phyloP scores from a whole-genome alignment of 2,797 vertebrate genomes.

The Eulemur mongoz region DNA sequence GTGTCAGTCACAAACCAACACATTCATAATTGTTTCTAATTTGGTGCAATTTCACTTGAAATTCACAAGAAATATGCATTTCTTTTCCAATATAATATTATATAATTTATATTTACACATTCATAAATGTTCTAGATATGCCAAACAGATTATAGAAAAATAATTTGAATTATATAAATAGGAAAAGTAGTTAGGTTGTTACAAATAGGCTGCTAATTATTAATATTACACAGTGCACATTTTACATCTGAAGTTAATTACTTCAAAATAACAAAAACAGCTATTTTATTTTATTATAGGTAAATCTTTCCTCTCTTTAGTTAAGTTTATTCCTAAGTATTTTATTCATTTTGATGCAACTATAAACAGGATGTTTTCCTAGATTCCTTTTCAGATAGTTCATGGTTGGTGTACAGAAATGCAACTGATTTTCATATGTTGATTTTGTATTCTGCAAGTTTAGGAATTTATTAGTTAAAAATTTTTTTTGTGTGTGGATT shows the following conservation, averaged over 20 bases:
- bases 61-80: not conserved
- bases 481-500: not conserved
- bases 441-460: not conserved
- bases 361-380: not conserved
- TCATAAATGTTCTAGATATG: not conserved
- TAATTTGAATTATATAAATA: conserved; percentile 9
- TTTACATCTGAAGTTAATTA: not conserved
- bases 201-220: not conserved
- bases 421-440: not conserved
- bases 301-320: not conserved
- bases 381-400: not conserved
- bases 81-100: not conserved
- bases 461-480: not conserved
- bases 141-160: not conserved
- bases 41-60: not conserved
- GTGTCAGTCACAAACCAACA: not conserved
- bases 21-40: not conserved
- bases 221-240: not conserved
- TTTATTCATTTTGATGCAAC: not conserved
- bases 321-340: not conserved
- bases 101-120: not conserved
- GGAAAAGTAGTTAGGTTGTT: not conserved
- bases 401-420: not conserved
- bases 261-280: conserved; percentile 17
- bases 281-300: not conserved